Conservation (phyloP, 2,113 vertebrate species). For the Toxotes chatareus region DNA sequence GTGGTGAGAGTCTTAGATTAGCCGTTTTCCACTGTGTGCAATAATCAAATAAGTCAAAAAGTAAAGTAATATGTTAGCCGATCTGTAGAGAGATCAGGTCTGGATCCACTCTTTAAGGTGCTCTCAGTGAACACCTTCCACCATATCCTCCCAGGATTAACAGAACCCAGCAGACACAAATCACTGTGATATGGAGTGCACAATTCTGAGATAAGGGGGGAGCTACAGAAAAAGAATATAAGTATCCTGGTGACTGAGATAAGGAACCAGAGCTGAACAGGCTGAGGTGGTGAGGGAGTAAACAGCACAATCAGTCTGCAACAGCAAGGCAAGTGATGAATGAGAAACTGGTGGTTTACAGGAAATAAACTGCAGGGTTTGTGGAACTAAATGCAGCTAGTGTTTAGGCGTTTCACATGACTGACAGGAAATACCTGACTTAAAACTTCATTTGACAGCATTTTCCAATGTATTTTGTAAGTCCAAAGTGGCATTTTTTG, state of each 20-base stretch:
- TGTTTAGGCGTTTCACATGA: too few species aligned
- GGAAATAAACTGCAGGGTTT: background rate
- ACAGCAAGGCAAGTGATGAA: background rate
- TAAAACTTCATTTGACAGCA: too few species aligned
- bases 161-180: background rate
- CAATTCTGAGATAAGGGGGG: slow-evolving; percentile 1
- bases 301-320: background rate
- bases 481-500: too few species aligned
- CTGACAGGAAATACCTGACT: background rate
- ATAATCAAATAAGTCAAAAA: background rate
- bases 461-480: too few species aligned
- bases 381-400: too few species aligned
- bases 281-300: background rate
- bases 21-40: background rate
- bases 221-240: background rate
- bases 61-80: background rate
- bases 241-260: background rate
- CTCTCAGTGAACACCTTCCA: background rate
- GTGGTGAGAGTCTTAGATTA: background rate
- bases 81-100: background rate
- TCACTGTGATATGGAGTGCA: background rate
- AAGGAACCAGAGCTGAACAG: background rate
- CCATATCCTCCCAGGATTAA: background rate
- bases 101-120: background rate
- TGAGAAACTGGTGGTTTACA: background rate